These are phyloP conservation scores for Pseudomugil tenellus DNA, from an alignment of 2,797 vertebrate species.

Conservation along the genomic window DNA sequence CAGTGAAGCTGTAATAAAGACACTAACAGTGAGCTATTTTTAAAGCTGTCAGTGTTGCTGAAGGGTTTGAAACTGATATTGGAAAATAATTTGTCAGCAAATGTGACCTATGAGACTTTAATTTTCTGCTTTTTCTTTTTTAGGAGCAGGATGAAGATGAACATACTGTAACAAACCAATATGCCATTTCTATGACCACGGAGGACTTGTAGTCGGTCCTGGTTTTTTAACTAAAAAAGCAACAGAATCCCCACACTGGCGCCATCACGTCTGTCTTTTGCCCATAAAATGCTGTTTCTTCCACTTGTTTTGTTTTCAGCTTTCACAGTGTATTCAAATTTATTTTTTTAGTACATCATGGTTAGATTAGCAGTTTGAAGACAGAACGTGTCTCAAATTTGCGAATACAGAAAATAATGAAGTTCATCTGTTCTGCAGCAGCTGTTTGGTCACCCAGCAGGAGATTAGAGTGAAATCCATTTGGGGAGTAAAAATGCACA, in stretches of 20 bases:
- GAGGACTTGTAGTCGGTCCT: conserved; percentile 70
- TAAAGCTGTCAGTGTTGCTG: neutral
- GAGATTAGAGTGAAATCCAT: conserved; percentile 7
- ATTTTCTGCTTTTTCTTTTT: conserved; percentile 9
- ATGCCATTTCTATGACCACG: conserved; percentile 55
- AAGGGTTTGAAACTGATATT: neutral
- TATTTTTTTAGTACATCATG: neutral
- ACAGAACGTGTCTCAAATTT: conserved; percentile 7
- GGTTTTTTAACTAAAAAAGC: neutral
- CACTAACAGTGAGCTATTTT: neutral
- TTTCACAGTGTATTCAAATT: conserved; percentile 4
- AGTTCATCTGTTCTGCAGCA: conserved; percentile 22
- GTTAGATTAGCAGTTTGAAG: neutral
- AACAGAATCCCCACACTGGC: neutral
- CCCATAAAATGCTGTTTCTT: neutral
- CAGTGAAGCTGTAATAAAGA: neutral
- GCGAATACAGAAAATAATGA: conserved; percentile 11
- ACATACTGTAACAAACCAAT: conserved; percentile 52
- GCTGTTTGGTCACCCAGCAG: conserved; percentile 20
- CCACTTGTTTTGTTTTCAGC: neutral
- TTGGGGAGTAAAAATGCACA: conserved; percentile 15
- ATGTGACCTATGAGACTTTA: neutral
- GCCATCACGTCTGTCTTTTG: neutral
- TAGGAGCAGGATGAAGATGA: conserved; percentile 64
- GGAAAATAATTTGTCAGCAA: neutral